These are phyloP conservation scores for Podarcis lilfordi DNA, from an alignment of 2,797 vertebrate genomes.

Conservation along the genomic window DNA sequence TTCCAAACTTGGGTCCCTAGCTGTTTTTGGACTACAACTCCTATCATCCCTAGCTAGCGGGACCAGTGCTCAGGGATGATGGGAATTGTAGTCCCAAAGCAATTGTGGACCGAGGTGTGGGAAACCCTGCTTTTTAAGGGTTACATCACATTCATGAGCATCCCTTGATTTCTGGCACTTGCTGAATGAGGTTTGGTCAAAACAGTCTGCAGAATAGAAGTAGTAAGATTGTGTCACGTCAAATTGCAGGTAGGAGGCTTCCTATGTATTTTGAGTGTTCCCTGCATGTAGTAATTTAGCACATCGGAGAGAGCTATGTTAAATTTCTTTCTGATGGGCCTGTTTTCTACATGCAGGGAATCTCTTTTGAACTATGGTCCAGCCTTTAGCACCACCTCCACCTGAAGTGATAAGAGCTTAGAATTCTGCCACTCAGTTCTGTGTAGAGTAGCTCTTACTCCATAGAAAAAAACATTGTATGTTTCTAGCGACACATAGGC, in stretches of 20 bases:
- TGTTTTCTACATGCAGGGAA: not conserved
- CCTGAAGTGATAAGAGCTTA: too few relatives aligned
- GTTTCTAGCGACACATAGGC: not conserved
- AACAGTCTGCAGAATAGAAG: too few relatives aligned
- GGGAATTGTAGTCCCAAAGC: too few relatives aligned
- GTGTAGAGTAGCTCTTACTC: too few relatives aligned
- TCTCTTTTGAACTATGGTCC: too few relatives aligned
- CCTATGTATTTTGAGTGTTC: not conserved
- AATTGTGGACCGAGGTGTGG: too few relatives aligned
- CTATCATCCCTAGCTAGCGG: too few relatives aligned
- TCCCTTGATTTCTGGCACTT: not conserved
- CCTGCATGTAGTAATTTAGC: not conserved
- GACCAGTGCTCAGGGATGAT: too few relatives aligned
- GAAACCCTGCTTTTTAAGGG: not conserved
- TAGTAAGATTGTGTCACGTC: not conserved
- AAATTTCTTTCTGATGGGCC: not conserved
- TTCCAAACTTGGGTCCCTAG: too few relatives aligned
- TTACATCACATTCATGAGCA: not conserved
- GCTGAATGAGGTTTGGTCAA: not conserved
- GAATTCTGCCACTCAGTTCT: too few relatives aligned
- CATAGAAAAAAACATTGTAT: not conserved
- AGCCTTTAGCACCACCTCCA: too few relatives aligned
- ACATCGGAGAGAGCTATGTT: not conserved
- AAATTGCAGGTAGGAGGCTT: not conserved
- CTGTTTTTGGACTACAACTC: too few relatives aligned